Conservation (phyloP, 2,113 vertebrate species). For the Gnathonemus longibarbis region DNA sequence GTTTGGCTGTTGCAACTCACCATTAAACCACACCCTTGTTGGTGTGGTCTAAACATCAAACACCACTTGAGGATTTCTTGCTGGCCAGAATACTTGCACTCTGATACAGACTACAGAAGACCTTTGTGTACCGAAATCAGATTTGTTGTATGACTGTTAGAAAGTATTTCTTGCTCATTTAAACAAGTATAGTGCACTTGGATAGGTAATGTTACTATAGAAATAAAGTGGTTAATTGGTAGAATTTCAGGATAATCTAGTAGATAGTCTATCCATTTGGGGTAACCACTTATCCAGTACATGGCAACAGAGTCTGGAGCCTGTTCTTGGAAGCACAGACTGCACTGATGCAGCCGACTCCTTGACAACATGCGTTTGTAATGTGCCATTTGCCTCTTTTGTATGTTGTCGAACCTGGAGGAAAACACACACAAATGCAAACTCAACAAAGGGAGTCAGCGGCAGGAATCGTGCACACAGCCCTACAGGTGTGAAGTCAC, state of each 20-base stretch:
- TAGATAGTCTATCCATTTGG: not conserved
- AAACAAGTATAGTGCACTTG: not conserved
- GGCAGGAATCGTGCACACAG: not conserved
- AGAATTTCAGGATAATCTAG: not conserved
- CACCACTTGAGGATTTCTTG: not conserved
- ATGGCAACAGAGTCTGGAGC: not conserved
- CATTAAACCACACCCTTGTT: conserved; percentile 25
- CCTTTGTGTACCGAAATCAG: not conserved
- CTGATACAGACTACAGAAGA: not conserved
- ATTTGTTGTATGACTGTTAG: not conserved
- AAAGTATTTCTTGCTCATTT: not conserved
- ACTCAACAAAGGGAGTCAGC: not conserved
- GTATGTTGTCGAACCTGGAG: not conserved
- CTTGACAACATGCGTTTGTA: not conserved
- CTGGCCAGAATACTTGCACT: not conserved
- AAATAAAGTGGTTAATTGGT: not conserved
- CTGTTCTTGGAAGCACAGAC: not conserved
- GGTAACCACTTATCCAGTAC: not conserved
- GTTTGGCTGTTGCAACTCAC: not conserved
- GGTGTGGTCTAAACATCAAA: not conserved
- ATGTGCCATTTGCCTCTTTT: not conserved
- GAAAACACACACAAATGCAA: not conserved
- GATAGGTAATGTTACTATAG: not conserved
- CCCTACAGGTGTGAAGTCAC: not conserved
- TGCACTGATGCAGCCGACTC: not conserved